A percentile compares a stretch with the other conserved stretches of the same genome.
phyloP scores from a whole-genome alignment of 2,113 vertebrate genomes.

The Phalacrocorax carbo region DNA sequence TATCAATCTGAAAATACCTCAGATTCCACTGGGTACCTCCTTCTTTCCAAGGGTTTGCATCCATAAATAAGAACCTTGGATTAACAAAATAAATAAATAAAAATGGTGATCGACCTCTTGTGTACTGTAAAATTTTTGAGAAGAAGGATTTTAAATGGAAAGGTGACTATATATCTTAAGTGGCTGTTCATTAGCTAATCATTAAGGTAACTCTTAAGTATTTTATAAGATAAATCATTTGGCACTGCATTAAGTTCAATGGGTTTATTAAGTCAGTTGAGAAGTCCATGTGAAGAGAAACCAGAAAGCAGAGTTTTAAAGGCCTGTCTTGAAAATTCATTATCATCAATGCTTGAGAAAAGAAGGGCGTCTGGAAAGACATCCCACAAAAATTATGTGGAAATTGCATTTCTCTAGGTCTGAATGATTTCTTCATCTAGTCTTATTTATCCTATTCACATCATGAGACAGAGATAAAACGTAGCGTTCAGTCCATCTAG shows the following conservation, averaged over 20 bases:
- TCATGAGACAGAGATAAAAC: neutral
- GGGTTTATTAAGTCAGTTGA: neutral
- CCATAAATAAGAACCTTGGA: neutral
- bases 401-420: neutral
- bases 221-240: neutral
- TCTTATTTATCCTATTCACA: neutral
- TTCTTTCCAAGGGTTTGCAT: neutral
- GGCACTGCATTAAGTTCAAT: neutral
- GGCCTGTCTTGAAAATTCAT: neutral
- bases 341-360: neutral
- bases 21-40: neutral
- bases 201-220: neutral
- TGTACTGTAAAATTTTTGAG: neutral
- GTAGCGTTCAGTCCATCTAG: neutral
- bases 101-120: neutral
- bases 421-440: neutral
- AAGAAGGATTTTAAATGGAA: neutral
- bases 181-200: neutral
- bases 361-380: neutral
- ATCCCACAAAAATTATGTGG: neutral
- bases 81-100: neutral
- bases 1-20: neutral
- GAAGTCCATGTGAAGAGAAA: neutral
- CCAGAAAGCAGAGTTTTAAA: neutral
- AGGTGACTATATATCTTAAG: neutral